Percentiles rank a stretch among this genome's conserved stretches.
These are phyloP conservation scores for Zoanthus gigantus DNA, from an alignment of 92 coral and sea anemone genomes.

Conservation along the genomic window DNA sequence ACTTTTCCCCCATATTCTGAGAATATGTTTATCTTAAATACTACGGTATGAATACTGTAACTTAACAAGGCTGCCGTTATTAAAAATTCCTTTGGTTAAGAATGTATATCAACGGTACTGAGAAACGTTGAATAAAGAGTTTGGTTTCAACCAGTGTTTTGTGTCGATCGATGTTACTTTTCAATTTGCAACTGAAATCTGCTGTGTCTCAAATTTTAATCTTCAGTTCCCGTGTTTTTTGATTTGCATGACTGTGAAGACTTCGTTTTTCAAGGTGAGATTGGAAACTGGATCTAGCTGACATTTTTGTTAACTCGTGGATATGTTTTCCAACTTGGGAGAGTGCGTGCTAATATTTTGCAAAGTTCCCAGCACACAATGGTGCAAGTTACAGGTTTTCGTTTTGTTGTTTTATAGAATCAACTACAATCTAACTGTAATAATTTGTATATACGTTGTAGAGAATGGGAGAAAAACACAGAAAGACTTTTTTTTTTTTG, in stretches of 20 bases:
- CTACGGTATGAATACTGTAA: not conserved
- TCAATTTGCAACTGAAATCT: not conserved
- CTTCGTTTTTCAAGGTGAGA: not conserved
- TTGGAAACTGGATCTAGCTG: not conserved
- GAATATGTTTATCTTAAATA: not conserved
- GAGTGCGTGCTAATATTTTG: constrained; percentile 12
- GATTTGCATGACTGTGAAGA: not conserved
- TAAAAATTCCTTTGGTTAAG: not conserved
- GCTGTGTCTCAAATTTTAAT: not conserved
- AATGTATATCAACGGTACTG: not conserved
- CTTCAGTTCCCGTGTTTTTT: not conserved
- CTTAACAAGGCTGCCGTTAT: not conserved
- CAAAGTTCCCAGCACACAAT: not conserved
- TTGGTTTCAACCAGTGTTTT: not conserved
- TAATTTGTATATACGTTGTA: not conserved
- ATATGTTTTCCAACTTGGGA: not conserved
- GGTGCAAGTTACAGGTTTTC: not conserved
- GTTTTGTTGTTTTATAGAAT: not conserved
- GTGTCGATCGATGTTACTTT: not conserved
- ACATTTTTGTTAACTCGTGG: no score
- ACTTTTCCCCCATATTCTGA: not conserved
- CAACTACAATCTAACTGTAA: not conserved
- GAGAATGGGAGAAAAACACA: not conserved
- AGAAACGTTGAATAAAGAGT: not conserved
- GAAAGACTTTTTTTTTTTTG: not conserved